Evolutionary conservation across 2,113 vertebrate species (phyloP).

Genomic region (Dipodomys stephensi): DNA sequence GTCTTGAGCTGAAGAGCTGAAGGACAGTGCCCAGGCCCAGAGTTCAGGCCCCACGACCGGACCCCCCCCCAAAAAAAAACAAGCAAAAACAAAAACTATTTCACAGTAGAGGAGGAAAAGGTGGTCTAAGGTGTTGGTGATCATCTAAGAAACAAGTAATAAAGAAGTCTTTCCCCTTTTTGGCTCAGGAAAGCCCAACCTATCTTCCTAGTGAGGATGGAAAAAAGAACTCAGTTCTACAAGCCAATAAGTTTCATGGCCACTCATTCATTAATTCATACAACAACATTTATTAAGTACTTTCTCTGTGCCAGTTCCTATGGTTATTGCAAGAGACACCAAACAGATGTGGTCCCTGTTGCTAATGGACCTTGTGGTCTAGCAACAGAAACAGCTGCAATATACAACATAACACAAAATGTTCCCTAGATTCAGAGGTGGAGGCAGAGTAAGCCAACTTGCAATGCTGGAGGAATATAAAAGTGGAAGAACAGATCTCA

Average conservation of each 20-base stretch:
- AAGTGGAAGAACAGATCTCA: neutral
- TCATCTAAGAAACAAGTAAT: neutral
- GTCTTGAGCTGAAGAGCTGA: no score
- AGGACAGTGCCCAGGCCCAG: no score
- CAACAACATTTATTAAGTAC: neutral
- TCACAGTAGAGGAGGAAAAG: neutral
- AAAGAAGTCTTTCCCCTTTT: neutral
- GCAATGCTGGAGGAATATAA: neutral
- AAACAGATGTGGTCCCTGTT: slow-evolving; percentile 18
- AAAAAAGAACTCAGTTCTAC: neutral
- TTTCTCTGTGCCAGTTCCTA: slow-evolving; percentile 6
- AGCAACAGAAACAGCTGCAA: neutral
- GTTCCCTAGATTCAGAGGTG: neutral
- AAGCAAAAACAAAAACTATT: no score
- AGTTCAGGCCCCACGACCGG: no score
- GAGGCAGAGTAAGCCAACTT: neutral
- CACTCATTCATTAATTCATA: slow-evolving; percentile 28
- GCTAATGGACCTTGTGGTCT: slow-evolving; percentile 10
- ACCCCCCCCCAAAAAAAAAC: no score
- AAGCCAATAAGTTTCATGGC: neutral
- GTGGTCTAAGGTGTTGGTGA: neutral
- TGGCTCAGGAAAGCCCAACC: neutral
- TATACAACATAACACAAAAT: neutral
- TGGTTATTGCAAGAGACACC: slow-evolving; percentile 32
- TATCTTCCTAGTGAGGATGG: neutral